Evolutionary conservation across 2,797 vertebrate genomes (phyloP).

Genomic region (Pseudomugil gertrudae): DNA sequence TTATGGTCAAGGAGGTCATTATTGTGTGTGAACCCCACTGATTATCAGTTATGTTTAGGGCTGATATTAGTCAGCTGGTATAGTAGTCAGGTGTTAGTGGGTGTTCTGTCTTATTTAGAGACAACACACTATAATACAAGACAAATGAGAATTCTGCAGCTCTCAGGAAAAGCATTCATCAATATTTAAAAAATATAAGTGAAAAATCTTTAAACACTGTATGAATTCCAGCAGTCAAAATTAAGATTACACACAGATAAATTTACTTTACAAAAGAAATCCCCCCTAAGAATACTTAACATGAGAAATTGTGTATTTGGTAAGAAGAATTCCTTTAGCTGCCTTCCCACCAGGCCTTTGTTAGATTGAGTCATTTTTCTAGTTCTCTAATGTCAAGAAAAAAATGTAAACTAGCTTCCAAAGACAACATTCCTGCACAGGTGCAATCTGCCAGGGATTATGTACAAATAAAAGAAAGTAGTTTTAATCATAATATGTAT

Average conservation of each 20-base stretch:
- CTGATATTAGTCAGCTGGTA: background rate
- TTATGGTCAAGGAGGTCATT: background rate
- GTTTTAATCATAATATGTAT: background rate
- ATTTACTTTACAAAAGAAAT: background rate
- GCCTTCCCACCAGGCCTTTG: background rate
- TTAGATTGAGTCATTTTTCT: no score
- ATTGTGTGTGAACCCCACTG: no score
- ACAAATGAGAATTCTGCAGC: background rate
- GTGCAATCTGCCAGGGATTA: background rate
- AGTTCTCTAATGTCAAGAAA: no score
- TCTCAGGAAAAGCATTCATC: background rate
- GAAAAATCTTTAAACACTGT: no score
- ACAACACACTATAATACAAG: background rate
- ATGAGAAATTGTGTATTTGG: background rate
- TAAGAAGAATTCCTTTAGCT: background rate
- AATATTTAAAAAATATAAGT: no score
- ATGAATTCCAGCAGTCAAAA: no score
- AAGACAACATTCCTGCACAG: background rate
- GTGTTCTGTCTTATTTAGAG: background rate
- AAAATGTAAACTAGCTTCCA: background rate
- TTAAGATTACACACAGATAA: background rate
- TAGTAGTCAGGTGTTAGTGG: background rate
- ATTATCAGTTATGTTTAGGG: background rate
- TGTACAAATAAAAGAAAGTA: background rate
- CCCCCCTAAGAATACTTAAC: background rate